Conservation (phyloP, 1,140 invertebrate species). For the Gryllus bimaculatus region DNA sequence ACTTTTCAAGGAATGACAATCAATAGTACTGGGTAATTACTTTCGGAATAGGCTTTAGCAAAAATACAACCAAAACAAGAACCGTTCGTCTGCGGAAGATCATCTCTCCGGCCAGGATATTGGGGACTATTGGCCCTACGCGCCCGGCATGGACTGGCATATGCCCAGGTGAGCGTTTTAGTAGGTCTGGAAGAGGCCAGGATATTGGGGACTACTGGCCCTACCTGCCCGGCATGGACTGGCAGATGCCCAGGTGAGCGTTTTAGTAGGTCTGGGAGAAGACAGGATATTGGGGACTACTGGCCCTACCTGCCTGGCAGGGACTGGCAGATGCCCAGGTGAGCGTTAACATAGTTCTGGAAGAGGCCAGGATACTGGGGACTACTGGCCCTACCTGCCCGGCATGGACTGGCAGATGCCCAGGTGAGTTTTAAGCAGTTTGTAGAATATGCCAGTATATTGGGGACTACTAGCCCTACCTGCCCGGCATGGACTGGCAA, state of each 20-base stretch:
- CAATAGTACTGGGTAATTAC: too few relatives aligned
- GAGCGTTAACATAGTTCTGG: constrained; percentile 24
- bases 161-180: constrained; percentile 48
- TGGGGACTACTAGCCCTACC: too few relatives aligned
- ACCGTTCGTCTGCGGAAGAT: too few relatives aligned
- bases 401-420: constrained; percentile 71
- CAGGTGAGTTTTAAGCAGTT: constrained; percentile 32
- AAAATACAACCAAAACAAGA: too few relatives aligned
- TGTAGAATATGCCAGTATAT: too few relatives aligned
- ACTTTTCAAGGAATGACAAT: too few relatives aligned
- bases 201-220: constrained; percentile 49
- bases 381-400: constrained; percentile 63
- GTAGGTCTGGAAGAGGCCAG: constrained; percentile 63
- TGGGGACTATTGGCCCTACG: constrained; percentile 62
- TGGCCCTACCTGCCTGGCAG: constrained; percentile 64
- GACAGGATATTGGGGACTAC: constrained; percentile 40
- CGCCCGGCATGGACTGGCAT: constrained; percentile 71
- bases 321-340: constrained; percentile 63
- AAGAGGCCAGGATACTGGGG: constrained; percentile 56
- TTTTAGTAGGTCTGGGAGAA: constrained; percentile 52
- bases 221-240: constrained; percentile 64
- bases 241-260: constrained; percentile 54
- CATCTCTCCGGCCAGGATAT: constrained; percentile 67
- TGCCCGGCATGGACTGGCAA: too few relatives aligned
- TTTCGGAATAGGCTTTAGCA: too few relatives aligned